A percentile compares a stretch with the other conserved stretches of the same genome.
Conservation (phyloP, 2,797 vertebrate species). For the Melanotaenia boesemani region DNA sequence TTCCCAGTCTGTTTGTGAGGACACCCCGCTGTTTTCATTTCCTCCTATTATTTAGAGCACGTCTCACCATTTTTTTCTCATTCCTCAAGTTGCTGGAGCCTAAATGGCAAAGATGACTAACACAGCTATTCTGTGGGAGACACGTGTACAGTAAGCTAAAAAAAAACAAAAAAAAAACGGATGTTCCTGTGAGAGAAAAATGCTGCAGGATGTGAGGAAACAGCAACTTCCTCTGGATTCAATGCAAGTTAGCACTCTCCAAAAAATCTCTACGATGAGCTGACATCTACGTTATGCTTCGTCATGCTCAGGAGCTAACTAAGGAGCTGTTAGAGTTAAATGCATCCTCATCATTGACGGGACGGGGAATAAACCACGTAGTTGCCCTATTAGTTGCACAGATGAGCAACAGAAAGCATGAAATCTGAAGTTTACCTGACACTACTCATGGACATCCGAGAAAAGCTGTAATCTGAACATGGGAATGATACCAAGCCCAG, state of each 20-base stretch:
- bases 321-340: constrained; percentile 7
- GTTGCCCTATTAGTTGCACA: constrained; percentile 18
- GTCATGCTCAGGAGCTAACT: neutral
- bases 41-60: constrained; percentile 54
- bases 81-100: constrained; percentile 25
- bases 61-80: constrained; percentile 20
- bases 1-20: constrained; percentile 16
- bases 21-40: constrained; percentile 57
- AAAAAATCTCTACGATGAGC: constrained; percentile 42
- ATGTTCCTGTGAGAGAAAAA: constrained; percentile 36
- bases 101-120: constrained; percentile 58
- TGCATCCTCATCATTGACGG: neutral
- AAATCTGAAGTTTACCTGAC: constrained; percentile 66
- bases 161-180: constrained; percentile 40
- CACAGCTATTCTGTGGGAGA: constrained; percentile 33
- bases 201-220: constrained; percentile 61
- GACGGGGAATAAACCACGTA: constrained; percentile 16
- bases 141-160: constrained; percentile 55
- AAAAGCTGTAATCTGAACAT: constrained; percentile 55
- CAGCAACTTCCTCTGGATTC: constrained; percentile 51
- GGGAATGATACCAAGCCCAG: constrained; percentile 65
- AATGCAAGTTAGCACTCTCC: constrained; percentile 33
- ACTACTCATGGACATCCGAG: constrained; percentile 28
- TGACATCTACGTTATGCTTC: neutral
- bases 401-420: constrained; percentile 23